Base-by-base conservation (phyloP, 2,888 invertebrate genomes). In the Dasysyrphus tricinctus region DNA sequence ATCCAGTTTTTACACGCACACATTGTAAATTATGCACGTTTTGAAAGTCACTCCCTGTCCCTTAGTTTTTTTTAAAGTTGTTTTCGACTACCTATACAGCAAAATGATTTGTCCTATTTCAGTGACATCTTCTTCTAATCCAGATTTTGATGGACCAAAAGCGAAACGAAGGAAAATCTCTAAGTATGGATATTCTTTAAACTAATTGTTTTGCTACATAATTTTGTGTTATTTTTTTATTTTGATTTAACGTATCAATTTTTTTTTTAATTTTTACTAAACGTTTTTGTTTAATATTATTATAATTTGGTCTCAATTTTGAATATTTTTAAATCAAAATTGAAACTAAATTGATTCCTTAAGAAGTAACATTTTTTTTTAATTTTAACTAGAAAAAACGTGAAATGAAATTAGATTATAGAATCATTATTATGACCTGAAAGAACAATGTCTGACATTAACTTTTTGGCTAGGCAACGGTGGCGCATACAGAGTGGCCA, bases 121-220 rank as follows among this genome's bases (percentile, higher is more conserved):
- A 88, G 89, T 88, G 80, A 67, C 89, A 70, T 82, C 67, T 80
- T 77, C 89, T 69, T 89, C 90, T 81, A 91, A 90, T 80, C 88
- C 90, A 88, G 91, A 92, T 80, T 89, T 90, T 88, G 91, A 92
- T 67, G 91, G 88, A 76, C 90, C 91, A n/a, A 88, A 89, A 65
- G 88, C 89, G 61, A 92, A 92, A 88, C 89, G 92, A 61, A 90
- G 92, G 76, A 92, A 92, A 88, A 89, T 92, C 63, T 90, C 91
- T 88, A 92, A 92, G 89, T 92, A 91, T 88, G 91, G 89, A 81
- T 39, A 54, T 51, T 54, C 12, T 65, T 47, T 32, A n/a, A 44
- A 1, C 32, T 24, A 42, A 65, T 29, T 44, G 34, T 11, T 57
- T 44, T 63, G 37, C 57, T 37, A 24, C 49, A 51, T 51, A 54